These are phyloP conservation scores for Hippocampus comes DNA, from an alignment of 2,113 vertebrate species.

Conservation along the genomic window DNA sequence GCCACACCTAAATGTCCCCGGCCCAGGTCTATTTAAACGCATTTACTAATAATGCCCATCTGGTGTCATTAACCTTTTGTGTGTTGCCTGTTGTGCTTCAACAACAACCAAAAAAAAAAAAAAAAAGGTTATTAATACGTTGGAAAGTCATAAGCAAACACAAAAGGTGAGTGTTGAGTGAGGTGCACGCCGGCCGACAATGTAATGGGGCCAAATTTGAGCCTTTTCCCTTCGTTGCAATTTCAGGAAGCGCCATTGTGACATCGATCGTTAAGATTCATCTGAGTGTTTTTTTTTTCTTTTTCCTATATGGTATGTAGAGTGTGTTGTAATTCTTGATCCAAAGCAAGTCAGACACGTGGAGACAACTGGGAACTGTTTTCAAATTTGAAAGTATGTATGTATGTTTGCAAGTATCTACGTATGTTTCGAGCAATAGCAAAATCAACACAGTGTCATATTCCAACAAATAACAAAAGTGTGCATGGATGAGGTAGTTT, in stretches of 20 bases:
- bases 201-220: background rate
- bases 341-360: background rate
- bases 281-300: background rate
- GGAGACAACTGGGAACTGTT: too few species aligned
- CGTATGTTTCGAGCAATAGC: too few species aligned
- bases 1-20: conserved; percentile 36
- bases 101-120: background rate
- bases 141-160: conserved; percentile 53
- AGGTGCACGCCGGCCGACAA: background rate
- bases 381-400: too few species aligned
- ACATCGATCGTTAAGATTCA: background rate
- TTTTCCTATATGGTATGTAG: background rate
- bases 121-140: conserved; percentile 44
- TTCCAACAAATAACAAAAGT: too few species aligned
- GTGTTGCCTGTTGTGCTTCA: conserved; percentile 42
- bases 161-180: conserved; percentile 14
- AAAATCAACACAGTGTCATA: too few species aligned
- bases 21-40: conserved; percentile 35
- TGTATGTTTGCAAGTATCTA: too few species aligned
- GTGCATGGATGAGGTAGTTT: too few species aligned
- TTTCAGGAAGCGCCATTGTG: background rate
- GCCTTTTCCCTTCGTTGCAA: background rate
- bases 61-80: conserved; percentile 65
- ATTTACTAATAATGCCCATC: conserved; percentile 60
- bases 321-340: background rate